Evolutionary conservation across 2,797 vertebrate species (phyloP), one percentile per base, ranked within the genome.

Genomic region (Hapalemur alaotrensis): DNA sequence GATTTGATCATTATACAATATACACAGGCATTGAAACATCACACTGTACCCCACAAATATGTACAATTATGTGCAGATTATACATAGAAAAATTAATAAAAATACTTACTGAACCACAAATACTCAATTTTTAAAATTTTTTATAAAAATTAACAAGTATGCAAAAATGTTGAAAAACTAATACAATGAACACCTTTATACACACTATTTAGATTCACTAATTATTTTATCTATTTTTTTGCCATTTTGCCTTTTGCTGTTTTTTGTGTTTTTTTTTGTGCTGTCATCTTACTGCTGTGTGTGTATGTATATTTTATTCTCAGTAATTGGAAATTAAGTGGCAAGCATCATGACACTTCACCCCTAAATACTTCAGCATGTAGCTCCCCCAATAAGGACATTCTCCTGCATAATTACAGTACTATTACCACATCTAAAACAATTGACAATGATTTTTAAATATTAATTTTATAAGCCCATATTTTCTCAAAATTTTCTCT

Each of bases 281-380:
- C 25, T 72, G 32, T 87, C 87, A 41, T 75, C 86, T 95, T 87
- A 50, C 69, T 92, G 0, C 83, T n/a, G 6, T 35, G 7, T 95
- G 38, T 30, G 0, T 73, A 2, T 32, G 4, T 38, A 25, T 80
- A 50, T 73, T 89, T 95, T 67, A 13, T 8, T 17, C 87, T 95
- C 48, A 80, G 48, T 82, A 46, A 83, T 96, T 92, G 83, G 63
- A 83, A 95, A 88, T 12, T 46, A 75, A 97, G 22, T 57, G 84
- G 22, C 25, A 95, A 87, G 43, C 18, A 48, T 89, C 13, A 41
- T 89, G 9, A 65, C 46, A 50, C 41, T 95, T 89, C 4, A 80
- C 23, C 6, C 18, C 10, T 61, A 86, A 22, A 57, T 88, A 85
- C 30, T 81, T 82, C 13, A 38, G 48, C 12, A 65, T 22, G 3